These are phyloP conservation scores for Ceratotherium simum DNA, from an alignment of 2,113 vertebrate genomes.

Conservation along the genomic window DNA sequence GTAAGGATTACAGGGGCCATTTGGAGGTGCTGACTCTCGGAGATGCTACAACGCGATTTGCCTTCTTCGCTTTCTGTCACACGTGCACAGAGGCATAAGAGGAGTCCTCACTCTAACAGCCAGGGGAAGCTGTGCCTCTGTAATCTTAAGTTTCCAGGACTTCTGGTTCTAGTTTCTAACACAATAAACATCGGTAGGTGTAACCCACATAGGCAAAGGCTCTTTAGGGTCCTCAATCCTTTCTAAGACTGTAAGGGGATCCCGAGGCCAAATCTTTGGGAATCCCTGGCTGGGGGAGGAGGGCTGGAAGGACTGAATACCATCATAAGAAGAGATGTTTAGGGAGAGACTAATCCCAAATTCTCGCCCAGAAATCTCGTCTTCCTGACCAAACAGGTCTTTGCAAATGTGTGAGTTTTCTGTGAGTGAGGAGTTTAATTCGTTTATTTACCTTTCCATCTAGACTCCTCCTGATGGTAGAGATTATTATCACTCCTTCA, in stretches of 20 bases:
- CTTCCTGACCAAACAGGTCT: background rate
- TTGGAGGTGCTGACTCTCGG: background rate
- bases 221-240: accelerated
- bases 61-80: background rate
- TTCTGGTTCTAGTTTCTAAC: background rate
- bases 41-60: background rate
- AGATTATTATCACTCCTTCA: background rate
- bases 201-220: no score
- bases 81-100: accelerated
- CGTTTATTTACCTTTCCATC: background rate
- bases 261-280: background rate
- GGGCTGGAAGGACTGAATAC: background rate
- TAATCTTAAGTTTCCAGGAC: no score
- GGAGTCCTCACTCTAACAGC: background rate
- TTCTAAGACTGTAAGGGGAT: background rate
- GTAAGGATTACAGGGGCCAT: background rate
- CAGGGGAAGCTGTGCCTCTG: background rate
- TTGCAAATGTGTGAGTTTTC: background rate
- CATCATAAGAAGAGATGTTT: background rate
- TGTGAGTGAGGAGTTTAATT: background rate
- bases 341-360: background rate
- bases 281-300: background rate
- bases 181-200: background rate
- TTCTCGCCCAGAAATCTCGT: background rate
- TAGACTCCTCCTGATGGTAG: background rate